Conservation (phyloP, 2,888 invertebrate species). For the Gastrophysa polygoni region DNA sequence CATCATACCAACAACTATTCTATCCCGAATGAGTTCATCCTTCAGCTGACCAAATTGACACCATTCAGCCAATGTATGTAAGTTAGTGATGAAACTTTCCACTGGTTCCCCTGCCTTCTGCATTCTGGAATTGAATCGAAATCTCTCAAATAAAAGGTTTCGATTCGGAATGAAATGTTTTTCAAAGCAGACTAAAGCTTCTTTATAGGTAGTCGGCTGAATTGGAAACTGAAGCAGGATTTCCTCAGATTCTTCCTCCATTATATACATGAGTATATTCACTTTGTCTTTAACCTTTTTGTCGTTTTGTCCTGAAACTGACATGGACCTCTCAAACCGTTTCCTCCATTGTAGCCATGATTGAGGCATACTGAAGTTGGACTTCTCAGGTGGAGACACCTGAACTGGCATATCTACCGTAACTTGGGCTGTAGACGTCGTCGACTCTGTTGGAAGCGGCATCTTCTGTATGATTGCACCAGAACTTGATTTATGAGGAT, state of each 20-base stretch:
- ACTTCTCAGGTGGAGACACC: too few relatives aligned
- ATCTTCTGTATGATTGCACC: too few relatives aligned
- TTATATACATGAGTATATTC: neutral
- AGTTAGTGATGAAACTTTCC: slow-evolving; percentile 34
- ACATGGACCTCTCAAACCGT: neutral
- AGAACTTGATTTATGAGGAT: too few relatives aligned
- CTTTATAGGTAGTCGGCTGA: neutral
- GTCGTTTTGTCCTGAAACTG: neutral
- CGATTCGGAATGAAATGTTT: slow-evolving; percentile 32
- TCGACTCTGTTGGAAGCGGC: too few relatives aligned
- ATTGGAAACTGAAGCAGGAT: neutral
- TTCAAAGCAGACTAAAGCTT: slow-evolving; percentile 16
- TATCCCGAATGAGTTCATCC: slow-evolving; percentile 40
- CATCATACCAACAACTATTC: slow-evolving; percentile 39
- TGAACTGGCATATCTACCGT: too few relatives aligned
- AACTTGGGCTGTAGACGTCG: too few relatives aligned
- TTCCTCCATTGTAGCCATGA: slow-evolving; percentile 9
- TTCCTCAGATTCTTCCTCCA: neutral
- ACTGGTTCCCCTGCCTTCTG: slow-evolving; percentile 32
- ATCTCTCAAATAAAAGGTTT: slow-evolving; percentile 36
- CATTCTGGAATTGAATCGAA: slow-evolving; percentile 33
- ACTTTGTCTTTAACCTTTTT: slow-evolving; percentile 1
- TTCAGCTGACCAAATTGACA: slow-evolving; percentile 39
- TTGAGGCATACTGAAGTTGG: too few relatives aligned
- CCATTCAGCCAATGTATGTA: slow-evolving; percentile 36